These are phyloP conservation scores for Typhlichthys subterraneus DNA, from an alignment of 2,797 vertebrate genomes.

Conservation along the genomic window DNA sequence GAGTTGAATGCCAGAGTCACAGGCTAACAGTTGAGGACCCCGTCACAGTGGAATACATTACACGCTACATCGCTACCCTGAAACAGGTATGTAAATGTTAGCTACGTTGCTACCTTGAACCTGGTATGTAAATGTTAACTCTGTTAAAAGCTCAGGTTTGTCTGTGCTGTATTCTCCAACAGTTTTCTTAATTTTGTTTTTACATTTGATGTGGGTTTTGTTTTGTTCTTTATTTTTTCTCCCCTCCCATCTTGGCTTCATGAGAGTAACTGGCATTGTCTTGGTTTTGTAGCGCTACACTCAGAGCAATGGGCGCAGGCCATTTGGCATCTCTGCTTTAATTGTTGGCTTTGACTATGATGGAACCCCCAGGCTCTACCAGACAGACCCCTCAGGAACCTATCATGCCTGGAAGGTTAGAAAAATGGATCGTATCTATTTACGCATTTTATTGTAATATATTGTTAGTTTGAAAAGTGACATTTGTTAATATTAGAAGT, in stretches of 20 bases:
- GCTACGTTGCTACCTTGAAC: neutral
- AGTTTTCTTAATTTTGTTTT: neutral
- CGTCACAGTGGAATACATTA: conserved; percentile 91
- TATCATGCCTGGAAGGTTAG: conserved; percentile 88
- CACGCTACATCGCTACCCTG: conserved; percentile 88
- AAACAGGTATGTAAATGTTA: conserved; percentile 80
- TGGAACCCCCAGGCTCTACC: conserved; percentile 83
- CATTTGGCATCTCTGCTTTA: conserved; percentile 84
- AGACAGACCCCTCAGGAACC: conserved; percentile 85
- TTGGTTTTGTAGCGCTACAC: conserved; percentile 77
- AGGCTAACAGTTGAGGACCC: conserved; percentile 90
- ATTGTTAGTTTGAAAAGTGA: neutral
- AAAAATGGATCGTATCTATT: neutral
- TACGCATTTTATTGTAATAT: neutral
- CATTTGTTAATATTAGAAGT: neutral
- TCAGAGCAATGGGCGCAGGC: conserved; percentile 84
- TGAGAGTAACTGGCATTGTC: neutral
- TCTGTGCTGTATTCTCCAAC: neutral
- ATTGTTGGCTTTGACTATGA: conserved; percentile 86
- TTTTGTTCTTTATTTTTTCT: neutral
- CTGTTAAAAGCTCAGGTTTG: neutral
- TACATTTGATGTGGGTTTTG: neutral
- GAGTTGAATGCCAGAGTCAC: conserved; percentile 90
- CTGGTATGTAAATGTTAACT: neutral
- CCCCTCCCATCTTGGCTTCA: neutral